Percentiles rank a stretch among this genome's conserved stretches.
These are phyloP conservation scores for Kuschelorhynchus macadamiae DNA, from an alignment of 2,888 invertebrate genomes.

Conservation along the genomic window DNA sequence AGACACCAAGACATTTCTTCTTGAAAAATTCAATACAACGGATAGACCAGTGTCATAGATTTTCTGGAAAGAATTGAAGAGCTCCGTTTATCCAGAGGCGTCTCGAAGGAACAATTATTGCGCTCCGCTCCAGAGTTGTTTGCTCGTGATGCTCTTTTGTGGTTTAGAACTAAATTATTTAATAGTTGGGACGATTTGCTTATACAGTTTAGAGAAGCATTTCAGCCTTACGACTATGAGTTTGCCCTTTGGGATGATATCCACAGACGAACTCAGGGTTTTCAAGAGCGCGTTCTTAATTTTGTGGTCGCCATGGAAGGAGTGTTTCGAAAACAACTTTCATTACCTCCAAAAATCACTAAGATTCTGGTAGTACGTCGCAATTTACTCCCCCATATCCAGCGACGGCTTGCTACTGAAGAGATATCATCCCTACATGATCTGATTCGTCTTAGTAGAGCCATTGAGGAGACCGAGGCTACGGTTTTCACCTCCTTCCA, in stretches of 20 bases:
- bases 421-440: neutral
- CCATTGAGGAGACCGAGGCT: too few species aligned
- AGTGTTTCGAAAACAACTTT: neutral
- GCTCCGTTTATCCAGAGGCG: neutral
- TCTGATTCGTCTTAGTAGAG: neutral
- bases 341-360: neutral
- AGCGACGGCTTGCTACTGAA: neutral
- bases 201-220: neutral
- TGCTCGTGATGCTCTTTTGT: neutral
- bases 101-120: neutral
- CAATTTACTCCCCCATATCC: neutral
- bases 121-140: neutral
- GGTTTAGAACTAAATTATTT: neutral
- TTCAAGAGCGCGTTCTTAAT: neutral
- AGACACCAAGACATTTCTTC: neutral
- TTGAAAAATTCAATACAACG: neutral
- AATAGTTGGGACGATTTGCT: neutral
- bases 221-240: neutral
- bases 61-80: neutral
- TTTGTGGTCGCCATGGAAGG: neutral
- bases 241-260: neutral
- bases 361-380: neutral
- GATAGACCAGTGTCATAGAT: neutral
- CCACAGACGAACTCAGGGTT: neutral
- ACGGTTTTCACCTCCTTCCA: too few species aligned